Percentiles rank a stretch among this genome's conserved stretches.
phyloP scores from a whole-genome alignment of 1,140 invertebrate genomes.

The Papilio polyxenes region DNA sequence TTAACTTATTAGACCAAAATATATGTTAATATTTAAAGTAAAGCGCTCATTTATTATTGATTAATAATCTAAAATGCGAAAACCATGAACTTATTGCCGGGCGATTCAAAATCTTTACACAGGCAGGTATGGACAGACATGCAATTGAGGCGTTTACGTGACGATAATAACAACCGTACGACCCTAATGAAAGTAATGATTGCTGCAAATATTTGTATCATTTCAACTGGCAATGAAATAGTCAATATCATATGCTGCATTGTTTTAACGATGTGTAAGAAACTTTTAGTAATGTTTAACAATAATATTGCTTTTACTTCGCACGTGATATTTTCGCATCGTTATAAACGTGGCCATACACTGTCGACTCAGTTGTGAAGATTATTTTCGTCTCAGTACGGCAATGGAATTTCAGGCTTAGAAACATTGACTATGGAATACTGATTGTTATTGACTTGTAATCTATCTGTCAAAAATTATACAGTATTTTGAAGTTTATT shows the following conservation, averaged over 20 bases:
- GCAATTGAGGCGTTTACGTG: conserved; percentile 27
- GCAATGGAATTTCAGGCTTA: too few species aligned
- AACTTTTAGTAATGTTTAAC: background rate
- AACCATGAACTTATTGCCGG: background rate
- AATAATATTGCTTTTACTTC: background rate
- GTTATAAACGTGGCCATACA: too few species aligned
- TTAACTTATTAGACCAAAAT: too few species aligned
- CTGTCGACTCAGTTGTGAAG: too few species aligned
- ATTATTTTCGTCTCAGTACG: too few species aligned
- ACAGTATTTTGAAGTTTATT: background rate
- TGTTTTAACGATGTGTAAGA: background rate
- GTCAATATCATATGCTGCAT: background rate
- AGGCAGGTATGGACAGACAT: background rate
- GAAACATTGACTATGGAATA: too few species aligned
- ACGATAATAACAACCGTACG: conserved; percentile 3
- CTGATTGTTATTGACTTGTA: too few species aligned
- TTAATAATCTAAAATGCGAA: background rate
- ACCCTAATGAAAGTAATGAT: conserved; percentile 21
- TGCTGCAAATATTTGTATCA: conserved; percentile 21
- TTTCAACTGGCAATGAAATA: background rate
- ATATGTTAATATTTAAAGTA: too few species aligned
- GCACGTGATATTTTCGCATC: background rate
- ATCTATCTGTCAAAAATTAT: background rate
- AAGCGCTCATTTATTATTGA: background rate
- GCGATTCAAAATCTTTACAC: background rate